A percentile compares a stretch with the other conserved stretches of the same genome.
These are phyloP conservation scores for Abrostola tripartita DNA, from an alignment of 2,888 invertebrate species.

Conservation along the genomic window DNA sequence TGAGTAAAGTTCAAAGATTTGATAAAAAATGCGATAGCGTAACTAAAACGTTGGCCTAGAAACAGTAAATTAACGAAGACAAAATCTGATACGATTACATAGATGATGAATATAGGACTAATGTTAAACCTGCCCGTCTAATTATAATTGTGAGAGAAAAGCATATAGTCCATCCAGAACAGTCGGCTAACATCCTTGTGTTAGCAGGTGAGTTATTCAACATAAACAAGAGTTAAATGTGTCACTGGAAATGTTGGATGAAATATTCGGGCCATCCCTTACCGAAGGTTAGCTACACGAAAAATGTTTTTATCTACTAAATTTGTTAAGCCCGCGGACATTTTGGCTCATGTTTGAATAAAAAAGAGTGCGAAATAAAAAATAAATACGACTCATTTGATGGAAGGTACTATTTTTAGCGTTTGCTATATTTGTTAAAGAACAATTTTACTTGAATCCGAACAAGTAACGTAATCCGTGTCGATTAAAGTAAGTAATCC, in stretches of 20 bases:
- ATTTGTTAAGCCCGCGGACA: constrained; percentile 13
- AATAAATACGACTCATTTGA: neutral
- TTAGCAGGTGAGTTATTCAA: constrained; percentile 32
- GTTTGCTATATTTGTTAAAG: neutral
- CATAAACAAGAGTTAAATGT: constrained; percentile 35
- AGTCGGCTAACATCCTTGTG: constrained; percentile 17
- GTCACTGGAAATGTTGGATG: constrained; percentile 29
- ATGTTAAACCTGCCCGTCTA: too few relatives aligned
- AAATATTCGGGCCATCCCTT: constrained; percentile 38
- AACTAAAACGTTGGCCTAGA: too few relatives aligned
- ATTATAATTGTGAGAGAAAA: too few relatives aligned
- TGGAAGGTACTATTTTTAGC: neutral
- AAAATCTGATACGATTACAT: too few relatives aligned
- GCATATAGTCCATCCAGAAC: too few relatives aligned
- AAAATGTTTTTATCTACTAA: constrained; percentile 30
- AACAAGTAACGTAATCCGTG: neutral
- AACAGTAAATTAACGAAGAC: too few relatives aligned
- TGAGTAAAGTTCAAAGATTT: too few relatives aligned
- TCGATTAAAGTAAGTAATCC: constrained; percentile 2
- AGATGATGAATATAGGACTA: too few relatives aligned
- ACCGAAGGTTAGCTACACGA: constrained; percentile 17
- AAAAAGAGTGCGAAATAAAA: constrained; percentile 2
- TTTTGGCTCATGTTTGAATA: constrained; percentile 2
- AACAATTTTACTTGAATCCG: neutral
- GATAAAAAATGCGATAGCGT: too few relatives aligned